Evolutionary conservation across 1,140 invertebrate genomes (phyloP), one percentile per base, ranked within the genome.

Genomic region (Doryteuthis pealeii): DNA sequence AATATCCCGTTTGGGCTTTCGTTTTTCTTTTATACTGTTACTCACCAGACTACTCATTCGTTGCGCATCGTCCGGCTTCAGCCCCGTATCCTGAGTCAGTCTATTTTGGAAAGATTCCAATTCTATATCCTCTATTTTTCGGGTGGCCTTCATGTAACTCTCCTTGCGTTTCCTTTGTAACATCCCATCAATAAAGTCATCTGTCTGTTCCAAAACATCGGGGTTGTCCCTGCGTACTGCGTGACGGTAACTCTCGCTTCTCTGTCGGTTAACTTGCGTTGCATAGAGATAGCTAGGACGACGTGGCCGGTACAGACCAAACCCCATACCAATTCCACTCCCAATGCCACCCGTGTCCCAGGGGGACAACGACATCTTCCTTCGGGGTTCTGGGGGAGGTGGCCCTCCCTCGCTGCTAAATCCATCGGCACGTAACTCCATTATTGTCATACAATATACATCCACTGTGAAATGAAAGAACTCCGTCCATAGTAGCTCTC

Each of bases 261-360:
- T 70, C 73, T 84, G 83, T 18, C 86, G 79, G 33, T 73, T 75
- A 12, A 75, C 72, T 74, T 84, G 82, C 14, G 86, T 87, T 14
- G 86, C 86, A 75, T 83, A 84, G 26, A 86, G 83, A 74, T 87
- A 87, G 75, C 86, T 87, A 4, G 84, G 84, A 18, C 86, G 74
- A 18, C 86, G 75, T 3, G 86, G 86, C 58, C 86, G 78, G 74
- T 86, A 86, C 28, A 86, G 73, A n/a, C 84, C 83, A 68, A 87
- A 84, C 1, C 84, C 84, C 74, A 86, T 82, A 14, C 84, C 82
- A 15, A 87, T 73, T 28, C 83, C 83, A 62, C 80, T 83, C 32
- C 74, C 62, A 67, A 80, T 45, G 43, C 73, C 73, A 54, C 77
- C 72, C 14, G 81, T 73, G 67, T 85, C 84, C 77, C 83, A 87